Evolutionary conservation across 1,140 invertebrate genomes (phyloP).

Genomic region (Pseudobourletiella spinata): DNA sequence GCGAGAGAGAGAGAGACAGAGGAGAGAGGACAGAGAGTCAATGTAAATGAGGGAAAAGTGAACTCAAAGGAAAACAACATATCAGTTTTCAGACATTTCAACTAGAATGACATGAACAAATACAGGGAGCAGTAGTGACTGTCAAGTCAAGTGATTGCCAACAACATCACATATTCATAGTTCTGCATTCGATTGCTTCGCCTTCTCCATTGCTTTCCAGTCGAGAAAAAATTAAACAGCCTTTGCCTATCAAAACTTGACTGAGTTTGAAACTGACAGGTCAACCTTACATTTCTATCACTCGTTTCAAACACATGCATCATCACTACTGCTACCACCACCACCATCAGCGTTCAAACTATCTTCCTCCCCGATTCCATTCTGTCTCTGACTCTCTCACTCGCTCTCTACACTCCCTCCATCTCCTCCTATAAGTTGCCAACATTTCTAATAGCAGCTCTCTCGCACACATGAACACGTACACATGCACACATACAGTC

Average conservation of each 20-base stretch:
- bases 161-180: background rate
- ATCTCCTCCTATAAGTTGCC: too few relatives aligned
- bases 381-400: background rate
- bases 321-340: too few relatives aligned
- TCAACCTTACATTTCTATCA: background rate
- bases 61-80: constrained; percentile 30
- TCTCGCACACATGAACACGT: too few relatives aligned
- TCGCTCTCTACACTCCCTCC: too few relatives aligned
- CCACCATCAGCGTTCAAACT: background rate
- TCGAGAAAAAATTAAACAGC: constrained; percentile 9
- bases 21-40: background rate
- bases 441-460: too few relatives aligned
- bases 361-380: background rate
- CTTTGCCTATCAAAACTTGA: constrained; percentile 10
- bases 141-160: constrained; percentile 18
- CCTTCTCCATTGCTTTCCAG: background rate
- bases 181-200: background rate
- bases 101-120: constrained; percentile 33
- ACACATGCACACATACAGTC: too few relatives aligned
- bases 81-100: constrained; percentile 35
- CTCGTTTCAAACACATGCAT: too few relatives aligned
- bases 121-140: constrained; percentile 17
- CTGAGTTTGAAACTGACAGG: constrained; percentile 8
- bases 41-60: constrained; percentile 15
- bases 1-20: background rate